Percentiles rank a stretch among this genome's conserved stretches.
Conservation (phyloP, 1,140 invertebrate genomes). For the Varroa destructor region DNA sequence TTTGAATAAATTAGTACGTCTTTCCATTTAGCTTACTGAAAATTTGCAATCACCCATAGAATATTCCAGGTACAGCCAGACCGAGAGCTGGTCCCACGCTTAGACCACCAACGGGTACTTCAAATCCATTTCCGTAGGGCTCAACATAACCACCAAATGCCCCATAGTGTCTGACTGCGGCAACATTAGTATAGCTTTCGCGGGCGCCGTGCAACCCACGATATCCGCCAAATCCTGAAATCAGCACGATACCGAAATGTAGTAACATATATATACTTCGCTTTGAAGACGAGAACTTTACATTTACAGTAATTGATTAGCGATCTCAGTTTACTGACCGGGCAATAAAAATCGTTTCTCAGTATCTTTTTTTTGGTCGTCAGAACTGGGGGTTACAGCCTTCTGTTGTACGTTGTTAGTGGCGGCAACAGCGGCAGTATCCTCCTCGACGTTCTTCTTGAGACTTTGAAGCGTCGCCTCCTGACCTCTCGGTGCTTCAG, state of each 20-base stretch:
- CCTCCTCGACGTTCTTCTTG: background rate
- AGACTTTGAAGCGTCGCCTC: background rate
- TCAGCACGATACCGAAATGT: no score
- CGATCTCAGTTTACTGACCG: background rate
- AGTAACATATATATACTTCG: no score
- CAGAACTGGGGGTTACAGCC: background rate
- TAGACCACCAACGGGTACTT: background rate
- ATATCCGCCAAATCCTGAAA: conserved; percentile 11
- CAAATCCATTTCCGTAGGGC: background rate
- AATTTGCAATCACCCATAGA: no score
- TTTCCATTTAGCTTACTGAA: no score
- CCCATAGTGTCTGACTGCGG: background rate
- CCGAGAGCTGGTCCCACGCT: background rate
- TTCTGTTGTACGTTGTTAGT: background rate
- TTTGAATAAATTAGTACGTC: no score
- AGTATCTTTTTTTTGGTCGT: background rate
- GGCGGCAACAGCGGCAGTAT: background rate
- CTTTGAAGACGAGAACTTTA: no score
- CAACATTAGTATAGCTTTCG: background rate
- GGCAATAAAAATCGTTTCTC: conserved; percentile 5
- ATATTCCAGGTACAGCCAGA: no score
- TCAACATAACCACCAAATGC: background rate
- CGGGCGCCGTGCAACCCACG: background rate
- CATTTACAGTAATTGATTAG: no score
- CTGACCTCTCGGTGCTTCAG: background rate